Base-by-base conservation (phyloP, 2,113 vertebrate species). In the Dasyornis broadbenti region DNA sequence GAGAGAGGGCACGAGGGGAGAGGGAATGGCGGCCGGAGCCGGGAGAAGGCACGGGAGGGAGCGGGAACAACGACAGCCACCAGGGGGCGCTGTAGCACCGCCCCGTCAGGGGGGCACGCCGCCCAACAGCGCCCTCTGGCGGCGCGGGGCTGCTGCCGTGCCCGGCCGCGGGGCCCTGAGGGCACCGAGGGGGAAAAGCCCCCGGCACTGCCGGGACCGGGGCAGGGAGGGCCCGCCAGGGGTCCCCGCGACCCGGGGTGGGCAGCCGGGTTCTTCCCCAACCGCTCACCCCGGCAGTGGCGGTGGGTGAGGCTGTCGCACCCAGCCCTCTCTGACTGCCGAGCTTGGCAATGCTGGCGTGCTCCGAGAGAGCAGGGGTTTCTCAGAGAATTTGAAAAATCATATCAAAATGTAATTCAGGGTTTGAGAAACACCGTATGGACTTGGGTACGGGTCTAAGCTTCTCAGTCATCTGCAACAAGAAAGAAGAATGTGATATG, bases 361-460 rank as follows among this genome's bases (percentile, higher is more conserved):
- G 53, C 35, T 66, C 44, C 20, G 11, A 27, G 31, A 10, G 44
- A 59, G 10, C 11, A 20, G 33, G 11, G 31, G 14, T 10, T 44
- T 44, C 28, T 45, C 37, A 8, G 60, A n/a, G 15, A 45, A 15
- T 15, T 24, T 40, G 18, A 37, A 65, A 78, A 66, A 20, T 10
- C 15, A 0, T 4, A 15, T 45, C 16, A 24, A 69, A 42, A 61
- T 14, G 2, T 7, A 10, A 22, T 52, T 23, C 2, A 13, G 19
- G 21, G 18, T 45, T 60, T 24, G 61, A 54, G 82, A 61, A 56
- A 21, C 18, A 17, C 44, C 8, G 0, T 7, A 4, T 0, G 1
- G 52, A 12, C 18, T 5, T 49, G 44, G 16, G 15, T 11, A n/a
- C 19, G 10, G 15, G 1, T 8, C 14, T 24, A 18, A 39, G 45